Base-by-base conservation (phyloP, 2,888 invertebrate genomes). In the Dichetophora obliterata region DNA sequence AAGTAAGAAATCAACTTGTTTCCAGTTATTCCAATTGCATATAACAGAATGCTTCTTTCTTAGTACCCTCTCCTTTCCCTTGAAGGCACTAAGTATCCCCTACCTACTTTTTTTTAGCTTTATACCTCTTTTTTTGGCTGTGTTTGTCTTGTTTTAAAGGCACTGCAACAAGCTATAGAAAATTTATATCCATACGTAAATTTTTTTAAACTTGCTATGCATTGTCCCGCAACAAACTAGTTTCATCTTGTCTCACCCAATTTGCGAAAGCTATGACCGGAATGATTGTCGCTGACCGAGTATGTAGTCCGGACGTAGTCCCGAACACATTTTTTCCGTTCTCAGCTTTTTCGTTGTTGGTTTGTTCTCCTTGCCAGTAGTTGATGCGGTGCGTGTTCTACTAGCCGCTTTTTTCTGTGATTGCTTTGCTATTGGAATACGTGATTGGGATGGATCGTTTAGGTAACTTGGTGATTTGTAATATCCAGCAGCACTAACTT, bases 231-330 rank as follows among this genome's bases (percentile, higher is more conserved):
- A 1, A 43, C 43, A 43, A 11, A 11, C 3, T 14, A 14, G 43
- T 43, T 11, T 11, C 43, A 43, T 4, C 50, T 50, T 24, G 3
- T 68, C 6, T 50, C 6, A 27, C n/a, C n/a, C 2, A 68, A 48
- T n/a, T 68, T 48, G 16, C 68, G 16, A 24, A 22, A 43, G 22
- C 71, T 57, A 71, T 24, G 48, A 3, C 11, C 8, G 9, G 50
- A 24, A 50, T 27, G 27, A 11, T 8, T 19, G 27, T 68, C 14
- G 66, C 34, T 65, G 34, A 22, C 74, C 74, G 22, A 74, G 66
- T 66, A 74, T 43, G 6, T 74, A 74, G 54, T 74, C 74, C n/a
- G 74, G 74, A 24, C 6, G 27, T 27, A 59, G 14, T 3, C 0
- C 11, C 14, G 11, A 1, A 43, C 43, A 43, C 14, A 43, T 43